Conservation (phyloP, 1,140 invertebrate species). For the Macrobrachium nipponense region DNA sequence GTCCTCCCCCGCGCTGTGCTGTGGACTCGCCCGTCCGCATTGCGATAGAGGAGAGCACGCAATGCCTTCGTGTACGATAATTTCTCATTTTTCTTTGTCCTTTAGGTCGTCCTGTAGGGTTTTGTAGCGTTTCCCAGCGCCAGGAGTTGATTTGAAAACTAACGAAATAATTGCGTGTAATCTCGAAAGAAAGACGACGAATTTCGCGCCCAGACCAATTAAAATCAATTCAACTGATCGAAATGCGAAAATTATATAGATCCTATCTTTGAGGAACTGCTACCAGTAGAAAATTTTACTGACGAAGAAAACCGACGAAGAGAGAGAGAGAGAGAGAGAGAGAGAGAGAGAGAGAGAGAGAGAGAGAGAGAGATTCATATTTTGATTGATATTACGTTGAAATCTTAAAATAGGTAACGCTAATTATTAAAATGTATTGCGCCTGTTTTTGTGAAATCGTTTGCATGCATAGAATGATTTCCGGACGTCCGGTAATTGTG, state of each 20-base stretch:
- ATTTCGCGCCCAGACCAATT: too few species aligned
- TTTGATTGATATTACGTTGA: not conserved
- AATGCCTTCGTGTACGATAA: conserved; percentile 27
- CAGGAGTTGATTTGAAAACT: too few species aligned
- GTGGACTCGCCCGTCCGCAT: conserved; percentile 43
- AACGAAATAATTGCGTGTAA: not conserved
- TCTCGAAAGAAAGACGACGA: too few species aligned
- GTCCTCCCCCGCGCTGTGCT: conserved; percentile 18
- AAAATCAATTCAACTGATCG: too few species aligned
- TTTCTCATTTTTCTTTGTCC: conserved; percentile 8
- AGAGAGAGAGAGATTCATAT: not conserved
- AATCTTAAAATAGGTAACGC: too few species aligned
- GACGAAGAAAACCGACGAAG: not conserved
- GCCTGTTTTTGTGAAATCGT: too few species aligned
- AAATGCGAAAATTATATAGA: too few species aligned
- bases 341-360: conserved; percentile 11
- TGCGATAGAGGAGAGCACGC: conserved; percentile 32
- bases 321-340: conserved; percentile 34
- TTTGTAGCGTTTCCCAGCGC: too few species aligned
- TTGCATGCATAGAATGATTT: too few species aligned
- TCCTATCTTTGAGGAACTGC: too few species aligned
- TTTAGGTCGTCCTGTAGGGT: not conserved
- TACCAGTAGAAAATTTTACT: not conserved
- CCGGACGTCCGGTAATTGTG: too few species aligned
- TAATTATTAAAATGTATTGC: too few species aligned